Conservation (phyloP, 2,113 vertebrate genomes). For the Antigone vipio region DNA sequence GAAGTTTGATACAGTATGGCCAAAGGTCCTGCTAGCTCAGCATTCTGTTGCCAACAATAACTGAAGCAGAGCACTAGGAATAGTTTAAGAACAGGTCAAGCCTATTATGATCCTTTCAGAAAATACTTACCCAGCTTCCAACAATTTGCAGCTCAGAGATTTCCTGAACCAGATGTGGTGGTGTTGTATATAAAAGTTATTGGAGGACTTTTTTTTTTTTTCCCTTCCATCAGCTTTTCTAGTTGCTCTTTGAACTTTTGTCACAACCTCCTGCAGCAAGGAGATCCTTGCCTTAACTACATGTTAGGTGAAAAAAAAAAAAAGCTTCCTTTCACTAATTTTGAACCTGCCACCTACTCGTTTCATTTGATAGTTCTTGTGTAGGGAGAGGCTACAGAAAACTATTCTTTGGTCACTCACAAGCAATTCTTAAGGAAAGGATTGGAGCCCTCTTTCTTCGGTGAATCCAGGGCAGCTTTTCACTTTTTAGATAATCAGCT, state of each 20-base stretch:
- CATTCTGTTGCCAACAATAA: background rate
- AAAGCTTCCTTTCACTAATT: background rate
- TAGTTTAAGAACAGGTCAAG: background rate
- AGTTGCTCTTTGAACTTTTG: background rate
- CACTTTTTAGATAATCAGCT: background rate
- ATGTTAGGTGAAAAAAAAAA: background rate
- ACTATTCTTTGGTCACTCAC: background rate
- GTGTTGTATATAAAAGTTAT: accelerated
- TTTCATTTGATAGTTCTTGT: background rate
- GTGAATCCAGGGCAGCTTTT: background rate
- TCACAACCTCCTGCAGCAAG: background rate
- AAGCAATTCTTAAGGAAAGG: background rate
- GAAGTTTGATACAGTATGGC: background rate
- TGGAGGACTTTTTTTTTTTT: background rate
- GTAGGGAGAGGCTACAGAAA: background rate
- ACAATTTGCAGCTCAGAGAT: background rate
- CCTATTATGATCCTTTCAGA: background rate
- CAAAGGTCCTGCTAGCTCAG: background rate
- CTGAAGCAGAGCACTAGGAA: background rate
- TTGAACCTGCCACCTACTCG: background rate
- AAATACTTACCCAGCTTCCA: background rate
- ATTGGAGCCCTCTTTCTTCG: background rate
- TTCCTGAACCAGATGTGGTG: background rate
- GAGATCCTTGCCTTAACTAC: background rate
- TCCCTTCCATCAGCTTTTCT: background rate